Base-by-base conservation (phyloP, 2,113 vertebrate genomes). In the Recurvirostra avosetta region DNA sequence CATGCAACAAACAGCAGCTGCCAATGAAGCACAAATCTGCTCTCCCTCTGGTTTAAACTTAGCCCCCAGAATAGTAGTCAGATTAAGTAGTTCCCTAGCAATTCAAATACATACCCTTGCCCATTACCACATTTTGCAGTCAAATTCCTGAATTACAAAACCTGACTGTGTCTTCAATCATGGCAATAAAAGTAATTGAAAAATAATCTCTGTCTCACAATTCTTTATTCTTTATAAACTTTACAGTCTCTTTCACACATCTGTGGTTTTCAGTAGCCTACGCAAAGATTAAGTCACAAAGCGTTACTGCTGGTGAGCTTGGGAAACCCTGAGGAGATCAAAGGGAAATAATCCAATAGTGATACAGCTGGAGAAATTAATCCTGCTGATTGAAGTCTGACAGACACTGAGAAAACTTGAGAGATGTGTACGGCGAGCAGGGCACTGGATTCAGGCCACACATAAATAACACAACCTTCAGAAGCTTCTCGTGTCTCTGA, bases 111-210 rank as follows among this genome's bases (percentile, higher is more conserved):
- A 66, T 47, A 72, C 49, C 91, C 49, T 67, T 66, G 15, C 18
- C 43, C 36, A 29, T 65, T 34, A 56, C 32, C 23, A 53, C 17
- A 50, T 81, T 74, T 61, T 77, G 36, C 72, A 86, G 62, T 21
- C 61, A 67, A 65, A 84, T 77, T 70, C 18, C 47, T 78, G 27
- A 82, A 79, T 86, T 88, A 71, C 11, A 61, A 87, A 92, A 82
- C 32, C 65, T 45, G 45, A 77, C 20, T 38, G 11, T 88, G 56
- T 91, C 47, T 91, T 95, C 59, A 97, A 86, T 96, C 45, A 52
- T 68, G 15, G 25, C 43, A 97, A 97, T 95, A 95, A 97, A 97
- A 41, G 40, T 84, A 94, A 96, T 81, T 63, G 62, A 79, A 93
- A 92, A 91, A 19, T 63, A 80, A 58, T 85, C 61, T 80, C 52